Percentiles rank a stretch among this genome's conserved stretches.
Conservation (phyloP, 2,888 invertebrate genomes). For the Cordilura impudica region DNA sequence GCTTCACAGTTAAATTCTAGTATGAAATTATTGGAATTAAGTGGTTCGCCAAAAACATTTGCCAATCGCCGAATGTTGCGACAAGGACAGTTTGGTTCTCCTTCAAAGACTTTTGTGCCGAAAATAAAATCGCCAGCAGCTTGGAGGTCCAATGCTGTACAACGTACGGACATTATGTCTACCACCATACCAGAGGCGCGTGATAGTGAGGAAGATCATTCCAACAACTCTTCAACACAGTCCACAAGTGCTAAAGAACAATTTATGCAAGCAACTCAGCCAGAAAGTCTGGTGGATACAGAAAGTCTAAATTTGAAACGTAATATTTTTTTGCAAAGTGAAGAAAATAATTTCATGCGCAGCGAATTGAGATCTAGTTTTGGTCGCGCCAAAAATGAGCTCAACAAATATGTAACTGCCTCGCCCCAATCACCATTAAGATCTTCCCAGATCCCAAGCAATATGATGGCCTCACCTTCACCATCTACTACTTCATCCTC, state of each 20-base stretch:
- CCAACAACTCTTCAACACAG: conserved; percentile 80
- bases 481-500: neutral
- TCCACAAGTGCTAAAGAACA: conserved; percentile 75
- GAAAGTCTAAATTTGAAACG: conserved; percentile 74
- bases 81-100: conserved; percentile 79
- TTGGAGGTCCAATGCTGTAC: conserved; percentile 64
- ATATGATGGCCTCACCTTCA: conserved; percentile 14
- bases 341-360: conserved; percentile 78
- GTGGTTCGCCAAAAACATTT: conserved; percentile 85
- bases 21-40: conserved; percentile 84
- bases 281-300: conserved; percentile 35
- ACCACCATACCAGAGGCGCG: conserved; percentile 90
- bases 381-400: conserved; percentile 26
- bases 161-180: conserved; percentile 88
- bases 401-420: conserved; percentile 32
- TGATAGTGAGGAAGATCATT: conserved; percentile 86
- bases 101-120: conserved; percentile 79
- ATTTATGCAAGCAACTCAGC: neutral
- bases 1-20: conserved; percentile 74
- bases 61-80: conserved; percentile 82
- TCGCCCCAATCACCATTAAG: conserved; percentile 4
- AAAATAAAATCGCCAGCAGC: conserved; percentile 81
- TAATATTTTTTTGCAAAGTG: conserved; percentile 77
- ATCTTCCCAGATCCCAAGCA: neutral
- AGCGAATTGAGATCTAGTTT: conserved; percentile 72